Conservation (phyloP, 2,113 vertebrate species). For the Peromyscus polionotus region DNA sequence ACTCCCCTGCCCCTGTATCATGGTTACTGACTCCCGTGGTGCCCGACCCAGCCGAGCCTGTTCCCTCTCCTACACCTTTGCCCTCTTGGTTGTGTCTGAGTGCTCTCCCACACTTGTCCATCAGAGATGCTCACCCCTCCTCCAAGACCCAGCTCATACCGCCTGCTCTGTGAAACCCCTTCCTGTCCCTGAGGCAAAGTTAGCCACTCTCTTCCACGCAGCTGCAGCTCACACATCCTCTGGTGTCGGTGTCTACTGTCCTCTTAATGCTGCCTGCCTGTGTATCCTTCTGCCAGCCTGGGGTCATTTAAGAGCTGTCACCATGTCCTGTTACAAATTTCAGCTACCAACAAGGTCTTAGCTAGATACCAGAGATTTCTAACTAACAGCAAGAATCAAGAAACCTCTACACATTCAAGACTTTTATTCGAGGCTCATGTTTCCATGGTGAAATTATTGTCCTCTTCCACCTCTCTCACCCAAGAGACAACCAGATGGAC, state of each 20-base stretch:
- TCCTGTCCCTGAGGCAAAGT: background rate
- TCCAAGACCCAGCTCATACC: background rate
- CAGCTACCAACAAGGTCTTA: background rate
- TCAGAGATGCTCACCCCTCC: background rate
- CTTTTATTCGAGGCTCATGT: background rate
- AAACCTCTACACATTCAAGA: background rate
- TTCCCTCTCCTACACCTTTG: background rate
- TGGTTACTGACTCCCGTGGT: too few relatives aligned
- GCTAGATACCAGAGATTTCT: background rate
- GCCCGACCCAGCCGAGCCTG: background rate
- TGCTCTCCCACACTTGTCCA: background rate
- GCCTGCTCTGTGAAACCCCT: background rate
- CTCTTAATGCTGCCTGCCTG: background rate
- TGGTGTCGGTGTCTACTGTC: background rate
- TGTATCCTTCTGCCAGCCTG: background rate
- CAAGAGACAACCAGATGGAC: conserved; percentile 7
- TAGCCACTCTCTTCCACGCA: background rate
- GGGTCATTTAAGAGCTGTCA: background rate
- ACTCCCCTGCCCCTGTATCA: accelerated
- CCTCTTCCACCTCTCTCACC: background rate
- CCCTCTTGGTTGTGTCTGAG: background rate
- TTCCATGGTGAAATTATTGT: conserved; percentile 5
- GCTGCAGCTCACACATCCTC: background rate
- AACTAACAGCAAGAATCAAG: background rate
- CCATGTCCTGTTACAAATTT: background rate